Conservation (phyloP, 2,113 vertebrate species). For the Daphoenositta chrysoptera region DNA sequence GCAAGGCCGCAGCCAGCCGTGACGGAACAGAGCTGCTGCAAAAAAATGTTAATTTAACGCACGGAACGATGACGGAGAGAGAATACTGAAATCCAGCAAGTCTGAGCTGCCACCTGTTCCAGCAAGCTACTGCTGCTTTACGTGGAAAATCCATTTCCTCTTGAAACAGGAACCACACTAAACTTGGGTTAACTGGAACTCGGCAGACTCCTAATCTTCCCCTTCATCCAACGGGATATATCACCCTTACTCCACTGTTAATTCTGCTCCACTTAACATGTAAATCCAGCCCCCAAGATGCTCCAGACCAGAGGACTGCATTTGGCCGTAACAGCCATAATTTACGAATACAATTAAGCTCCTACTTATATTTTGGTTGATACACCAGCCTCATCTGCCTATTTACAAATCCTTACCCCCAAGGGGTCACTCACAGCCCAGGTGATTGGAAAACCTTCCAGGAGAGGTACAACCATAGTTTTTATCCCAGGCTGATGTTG, state of each 20-base stretch:
- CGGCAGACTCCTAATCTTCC: rapidly evolving
- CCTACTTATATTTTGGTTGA: rapidly evolving
- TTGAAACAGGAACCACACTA: rapidly evolving
- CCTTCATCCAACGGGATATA: rapidly evolving
- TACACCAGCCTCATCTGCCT: no score
- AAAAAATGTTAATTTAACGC: rapidly evolving
- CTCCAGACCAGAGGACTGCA: no score
- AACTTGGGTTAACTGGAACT: rapidly evolving
- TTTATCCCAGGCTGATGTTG: rapidly evolving
- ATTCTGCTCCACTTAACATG: no score
- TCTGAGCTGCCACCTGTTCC: no score
- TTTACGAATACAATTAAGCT: no score
- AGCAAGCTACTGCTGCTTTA: rapidly evolving
- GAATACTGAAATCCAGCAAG: no score
- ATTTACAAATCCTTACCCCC: background rate
- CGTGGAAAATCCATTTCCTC: background rate
- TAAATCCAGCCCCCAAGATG: background rate
- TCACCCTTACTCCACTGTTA: rapidly evolving
- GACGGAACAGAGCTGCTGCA: background rate
- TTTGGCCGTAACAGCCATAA: rapidly evolving
- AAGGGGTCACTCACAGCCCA: no score
- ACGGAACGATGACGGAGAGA: rapidly evolving
- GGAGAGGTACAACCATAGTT: rapidly evolving
- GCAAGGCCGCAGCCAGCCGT: no score
- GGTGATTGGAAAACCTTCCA: rapidly evolving